Evolutionary conservation across 2,888 invertebrate genomes (phyloP), one percentile per base, ranked within the genome.

Genomic region (Polydrusus tereticollis): DNA sequence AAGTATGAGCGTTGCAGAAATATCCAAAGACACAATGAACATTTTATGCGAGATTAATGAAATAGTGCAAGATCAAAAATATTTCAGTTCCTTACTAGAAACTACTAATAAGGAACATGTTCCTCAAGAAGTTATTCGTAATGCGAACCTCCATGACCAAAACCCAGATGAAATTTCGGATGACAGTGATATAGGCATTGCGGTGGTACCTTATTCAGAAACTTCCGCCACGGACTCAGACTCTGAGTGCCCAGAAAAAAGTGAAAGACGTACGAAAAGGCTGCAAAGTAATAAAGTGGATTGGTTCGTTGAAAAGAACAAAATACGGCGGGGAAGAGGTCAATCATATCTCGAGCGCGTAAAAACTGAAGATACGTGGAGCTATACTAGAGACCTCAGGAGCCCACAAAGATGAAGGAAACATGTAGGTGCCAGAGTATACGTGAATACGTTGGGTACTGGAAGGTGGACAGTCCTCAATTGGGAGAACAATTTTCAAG

Each of bases 291-390:
- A 64, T 38, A 59, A 71, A 65, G 59, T 23, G 14, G 47, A 47
- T 18, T 68, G 68, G 71, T 71, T 71, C 45, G 58, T 64, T 3
- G 33, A 71, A 65, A 65, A 71, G 58, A 71, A 73, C 63, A 70
- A 70, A 64, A 43, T 45, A 41, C 68, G 60, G 16, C 43, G 71
- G 50, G 68, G 68, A 74, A 70, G 21, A 21, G 73, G 70, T 36
- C 60, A 62, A 43, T 43, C 62, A 55, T 73, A 73, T 62, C 50
- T 63, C 36, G 72, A 68, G 43, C 63, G 69, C 18, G 23, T 52
- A 64, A 69, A 69, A 59, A 73, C 47, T 69, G 52, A 68, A 10
- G 69, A 38, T 20, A 73, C 57, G 60, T 73, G 69, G 73, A 41
- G 12, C 60, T n/a, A n/a, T 73, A 73, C 52, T 59, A 69, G 12